phyloP scores from a whole-genome alignment of 2,888 invertebrate species.

The Dynastes hyllus region DNA sequence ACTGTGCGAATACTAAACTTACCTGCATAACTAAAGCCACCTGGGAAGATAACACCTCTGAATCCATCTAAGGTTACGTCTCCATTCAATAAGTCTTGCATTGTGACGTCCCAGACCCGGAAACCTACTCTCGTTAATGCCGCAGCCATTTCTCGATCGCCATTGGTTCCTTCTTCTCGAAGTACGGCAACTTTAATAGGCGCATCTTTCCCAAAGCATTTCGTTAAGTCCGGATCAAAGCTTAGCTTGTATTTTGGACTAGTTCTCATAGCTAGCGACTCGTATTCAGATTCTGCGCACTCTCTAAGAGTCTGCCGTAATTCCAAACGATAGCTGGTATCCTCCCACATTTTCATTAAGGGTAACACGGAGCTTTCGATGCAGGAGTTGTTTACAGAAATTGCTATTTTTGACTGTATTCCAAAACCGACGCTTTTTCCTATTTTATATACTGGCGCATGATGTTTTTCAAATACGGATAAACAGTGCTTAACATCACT shows the following conservation, averaged over 20 bases:
- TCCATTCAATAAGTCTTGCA: constrained; percentile 88
- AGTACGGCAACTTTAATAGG: constrained; percentile 88
- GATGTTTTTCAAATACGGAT: constrained; percentile 72
- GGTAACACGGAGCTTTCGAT: constrained; percentile 78
- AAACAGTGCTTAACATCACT: constrained; percentile 76
- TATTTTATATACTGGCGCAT: constrained; percentile 79
- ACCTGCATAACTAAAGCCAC: constrained; percentile 99
- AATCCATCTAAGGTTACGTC: constrained; percentile 85
- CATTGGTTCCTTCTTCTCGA: constrained; percentile 97
- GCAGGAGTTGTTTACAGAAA: constrained; percentile 78
- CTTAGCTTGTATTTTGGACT: constrained; percentile 83
- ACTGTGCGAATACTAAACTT: constrained; percentile 53
- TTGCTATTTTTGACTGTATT: constrained; percentile 75
- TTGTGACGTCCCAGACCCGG: constrained; percentile 94
- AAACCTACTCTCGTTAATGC: constrained; percentile 90
- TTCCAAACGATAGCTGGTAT: constrained; percentile 94
- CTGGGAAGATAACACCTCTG: constrained; percentile 94
- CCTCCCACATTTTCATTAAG: constrained; percentile 93
- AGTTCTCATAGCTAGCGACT: constrained; percentile 78
- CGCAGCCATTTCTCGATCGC: constrained; percentile 98
- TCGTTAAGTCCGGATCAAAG: constrained; percentile 78
- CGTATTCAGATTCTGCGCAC: constrained; percentile 87
- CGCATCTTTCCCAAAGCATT: constrained; percentile 61
- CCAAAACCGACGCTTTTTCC: constrained; percentile 81
- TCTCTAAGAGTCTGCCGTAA: constrained; percentile 85